Evolutionary conservation across 2,113 vertebrate genomes (phyloP).

Genomic region (Microcebus ravelobensis): DNA sequence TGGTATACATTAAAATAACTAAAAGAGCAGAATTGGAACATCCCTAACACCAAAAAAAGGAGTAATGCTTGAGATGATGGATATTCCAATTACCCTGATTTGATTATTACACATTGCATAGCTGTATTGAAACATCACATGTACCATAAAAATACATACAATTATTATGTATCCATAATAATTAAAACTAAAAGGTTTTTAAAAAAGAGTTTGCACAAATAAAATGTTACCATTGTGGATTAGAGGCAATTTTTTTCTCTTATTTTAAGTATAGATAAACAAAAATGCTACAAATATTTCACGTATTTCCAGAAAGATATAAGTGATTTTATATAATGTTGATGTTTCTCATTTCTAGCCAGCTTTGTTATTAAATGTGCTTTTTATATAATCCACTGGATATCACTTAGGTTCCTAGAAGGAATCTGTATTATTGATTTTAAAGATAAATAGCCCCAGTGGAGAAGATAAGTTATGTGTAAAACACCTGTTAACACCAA

Average conservation of each 20-base stretch:
- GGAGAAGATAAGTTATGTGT: background rate
- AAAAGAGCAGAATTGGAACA: too few species aligned
- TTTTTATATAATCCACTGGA: background rate
- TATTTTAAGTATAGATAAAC: conserved; percentile 10
- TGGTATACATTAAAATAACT: too few species aligned
- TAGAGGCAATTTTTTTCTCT: background rate
- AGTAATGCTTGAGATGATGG: too few species aligned
- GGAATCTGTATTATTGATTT: background rate
- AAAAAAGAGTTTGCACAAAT: background rate
- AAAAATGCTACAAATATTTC: background rate
- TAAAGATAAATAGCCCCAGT: background rate
- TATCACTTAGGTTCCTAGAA: background rate
- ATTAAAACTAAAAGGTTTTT: too few species aligned
- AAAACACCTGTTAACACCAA: conserved; percentile 25
- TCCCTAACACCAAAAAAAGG: too few species aligned
- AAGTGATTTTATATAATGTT: background rate
- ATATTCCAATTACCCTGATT: too few species aligned
- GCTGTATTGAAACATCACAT: too few species aligned
- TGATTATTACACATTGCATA: too few species aligned
- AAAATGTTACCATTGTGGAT: background rate
- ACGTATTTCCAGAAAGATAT: background rate
- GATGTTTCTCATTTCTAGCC: background rate
- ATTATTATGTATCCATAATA: too few species aligned
- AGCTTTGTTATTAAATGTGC: background rate
- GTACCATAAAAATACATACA: too few species aligned